phyloP scores from a whole-genome alignment of 2,888 invertebrate species.

The Meloe dianella region DNA sequence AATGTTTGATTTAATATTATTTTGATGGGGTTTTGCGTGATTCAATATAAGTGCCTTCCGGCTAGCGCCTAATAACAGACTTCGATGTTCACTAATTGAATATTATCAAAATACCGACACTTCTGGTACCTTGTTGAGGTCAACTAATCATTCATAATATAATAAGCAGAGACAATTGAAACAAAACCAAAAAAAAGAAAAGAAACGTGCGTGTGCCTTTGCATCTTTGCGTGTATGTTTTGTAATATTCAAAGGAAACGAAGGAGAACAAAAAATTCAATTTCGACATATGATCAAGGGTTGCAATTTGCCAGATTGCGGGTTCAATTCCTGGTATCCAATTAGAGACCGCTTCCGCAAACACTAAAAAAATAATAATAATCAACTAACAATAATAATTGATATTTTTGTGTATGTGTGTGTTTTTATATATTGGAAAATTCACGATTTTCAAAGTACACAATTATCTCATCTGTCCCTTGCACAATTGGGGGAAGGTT shows the following conservation, averaged over 20 bases:
- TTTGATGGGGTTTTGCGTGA: slow-evolving; percentile 20
- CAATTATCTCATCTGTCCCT: slow-evolving; percentile 33
- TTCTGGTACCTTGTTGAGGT: slow-evolving; percentile 28
- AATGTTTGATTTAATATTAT: neutral
- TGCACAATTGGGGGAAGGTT: slow-evolving; percentile 18
- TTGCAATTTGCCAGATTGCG: slow-evolving; percentile 28
- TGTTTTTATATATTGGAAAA: neutral
- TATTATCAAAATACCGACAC: slow-evolving; percentile 34
- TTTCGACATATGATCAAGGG: slow-evolving; percentile 23
- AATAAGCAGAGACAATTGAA: slow-evolving; percentile 44
- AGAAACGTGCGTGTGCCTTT: slow-evolving; percentile 35
- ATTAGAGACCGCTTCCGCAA: slow-evolving; percentile 6
- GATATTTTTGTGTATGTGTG: neutral
- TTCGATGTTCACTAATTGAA: slow-evolving; percentile 35
- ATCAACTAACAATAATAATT: neutral
- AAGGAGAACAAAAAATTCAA: slow-evolving; percentile 9
- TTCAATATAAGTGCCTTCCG: slow-evolving; percentile 15
- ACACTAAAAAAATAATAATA: neutral
- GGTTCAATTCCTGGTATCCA: slow-evolving; percentile 6
- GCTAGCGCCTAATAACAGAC: slow-evolving; percentile 41
- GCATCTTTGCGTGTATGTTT: slow-evolving; percentile 29
- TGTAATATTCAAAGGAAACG: neutral
- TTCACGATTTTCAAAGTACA: neutral
- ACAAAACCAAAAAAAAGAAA: too few species aligned
- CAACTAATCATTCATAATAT: slow-evolving; percentile 40